Base-by-base conservation (phyloP, 2,888 invertebrate genomes). In the Caenorhabditis wallacei region DNA sequence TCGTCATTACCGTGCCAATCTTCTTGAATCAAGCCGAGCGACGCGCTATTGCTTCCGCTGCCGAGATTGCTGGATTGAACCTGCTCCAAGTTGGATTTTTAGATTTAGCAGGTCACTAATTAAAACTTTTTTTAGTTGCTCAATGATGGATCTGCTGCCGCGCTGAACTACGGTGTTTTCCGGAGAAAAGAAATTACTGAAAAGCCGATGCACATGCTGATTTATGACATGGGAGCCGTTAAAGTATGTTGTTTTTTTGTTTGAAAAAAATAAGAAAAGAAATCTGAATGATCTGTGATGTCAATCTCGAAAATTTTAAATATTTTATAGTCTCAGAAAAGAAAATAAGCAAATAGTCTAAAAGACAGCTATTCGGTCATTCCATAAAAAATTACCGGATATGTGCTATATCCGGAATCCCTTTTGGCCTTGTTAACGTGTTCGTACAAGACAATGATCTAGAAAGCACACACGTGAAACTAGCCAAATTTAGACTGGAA, bases 171-270 rank as follows among this genome's bases (percentile, higher is more conserved):
- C 93, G 99, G 98, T 2, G 97, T 97, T 75, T 97, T 96, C 93
- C 94, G 96, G 86, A 94, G 95, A 2, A 95, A 97, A 93, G 96
- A 96, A 92, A 87, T 88, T 54, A 86, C 84, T 0, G 86, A 88
- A 24, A 80, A 83, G 54, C 82, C 88, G n/a, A 80, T 66, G 37
- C 84, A 85, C 48, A 95, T 96, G 43, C 94, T 99, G 93, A 97
- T 99, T 93, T 99, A 96, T 92, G 99, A 99, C 92, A 97, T 99
- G 97, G 99, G 99, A 8, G 96, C 99, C 0, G 95, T 95, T 8
- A 96, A 96, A 81, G 85, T 85, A 48, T 53, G 63, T 40, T 35
- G 4, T 35, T 35, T 35, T 35, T n/a, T n/a, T n/a, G n/a, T n/a
- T n/a, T n/a, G 30, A 5, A 30, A 30, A 30, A 30, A 30, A 30